A percentile compares a stretch with the other conserved stretches of the same genome.
phyloP scores from a whole-genome alignment of 2,888 invertebrate species.

The Syritta pipiens region DNA sequence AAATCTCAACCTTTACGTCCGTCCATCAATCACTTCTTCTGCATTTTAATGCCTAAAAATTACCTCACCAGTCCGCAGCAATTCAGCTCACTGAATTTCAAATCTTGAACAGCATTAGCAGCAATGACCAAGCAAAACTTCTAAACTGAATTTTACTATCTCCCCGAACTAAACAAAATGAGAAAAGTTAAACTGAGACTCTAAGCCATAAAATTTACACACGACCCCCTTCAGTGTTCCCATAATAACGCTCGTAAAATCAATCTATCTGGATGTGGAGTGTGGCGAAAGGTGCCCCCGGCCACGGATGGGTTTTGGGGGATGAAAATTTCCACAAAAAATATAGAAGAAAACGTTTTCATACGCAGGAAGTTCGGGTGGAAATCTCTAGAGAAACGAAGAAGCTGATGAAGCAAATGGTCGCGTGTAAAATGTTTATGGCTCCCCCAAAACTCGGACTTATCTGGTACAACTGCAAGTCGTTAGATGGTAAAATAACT shows the following conservation, averaged over 20 bases:
- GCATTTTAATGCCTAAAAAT: no score
- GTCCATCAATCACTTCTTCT: no score
- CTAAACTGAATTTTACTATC: constrained; percentile 11
- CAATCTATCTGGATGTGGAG: constrained; percentile 12
- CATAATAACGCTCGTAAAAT: constrained; percentile 46
- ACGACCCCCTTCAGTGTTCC: no score
- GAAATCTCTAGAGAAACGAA: constrained; percentile 3
- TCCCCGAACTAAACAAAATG: constrained; percentile 16
- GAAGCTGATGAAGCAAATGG: constrained; percentile 46
- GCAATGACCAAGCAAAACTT: constrained; percentile 8
- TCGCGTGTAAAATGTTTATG: constrained; percentile 60
- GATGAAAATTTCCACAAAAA: neutral
- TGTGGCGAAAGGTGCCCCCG: no score
- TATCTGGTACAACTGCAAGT: constrained; percentile 38
- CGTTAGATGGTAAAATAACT: constrained; percentile 37
- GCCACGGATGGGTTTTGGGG: no score
- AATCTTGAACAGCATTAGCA: neutral
- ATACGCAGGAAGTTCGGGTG: constrained; percentile 34
- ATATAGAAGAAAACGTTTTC: neutral
- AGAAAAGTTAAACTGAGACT: constrained; percentile 35
- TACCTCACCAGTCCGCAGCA: neutral
- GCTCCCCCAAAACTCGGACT: constrained; percentile 35
- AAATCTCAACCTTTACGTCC: no score
- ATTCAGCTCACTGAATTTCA: neutral
- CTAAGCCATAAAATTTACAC: constrained; percentile 27